A percentile compares a stretch with the other conserved stretches of the same genome.
Conservation (phyloP, 2,797 vertebrate genomes). For the Allobates femoralis region DNA sequence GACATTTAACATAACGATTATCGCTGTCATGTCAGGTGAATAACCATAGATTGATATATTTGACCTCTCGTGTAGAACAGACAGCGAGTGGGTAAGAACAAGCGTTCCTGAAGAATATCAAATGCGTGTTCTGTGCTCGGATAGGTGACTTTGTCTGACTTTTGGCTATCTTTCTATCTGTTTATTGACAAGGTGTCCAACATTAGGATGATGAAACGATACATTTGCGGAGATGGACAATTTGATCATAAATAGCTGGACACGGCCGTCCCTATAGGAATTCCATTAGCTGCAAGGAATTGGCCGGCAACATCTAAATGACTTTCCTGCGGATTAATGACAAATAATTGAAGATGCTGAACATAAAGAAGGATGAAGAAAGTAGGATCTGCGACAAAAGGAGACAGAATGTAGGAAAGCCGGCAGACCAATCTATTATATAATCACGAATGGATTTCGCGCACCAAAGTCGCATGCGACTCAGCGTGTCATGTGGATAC, state of each 20-base stretch:
- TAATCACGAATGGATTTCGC: no score
- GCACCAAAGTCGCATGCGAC: no score
- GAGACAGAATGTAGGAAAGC: neutral
- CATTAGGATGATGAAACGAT: slow-evolving; percentile 52
- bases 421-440: no score
- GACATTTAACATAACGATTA: slow-evolving; percentile 16
- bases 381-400: neutral
- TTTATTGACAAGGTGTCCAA: slow-evolving; percentile 48
- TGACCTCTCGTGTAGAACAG: slow-evolving; percentile 46
- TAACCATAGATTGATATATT: slow-evolving; percentile 32
- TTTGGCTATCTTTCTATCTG: slow-evolving; percentile 40
- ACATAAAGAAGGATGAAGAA: neutral
- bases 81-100: neutral
- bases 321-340: slow-evolving; percentile 34
- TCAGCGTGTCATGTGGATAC: no score
- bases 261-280: slow-evolving; percentile 20
- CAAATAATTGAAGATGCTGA: neutral
- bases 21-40: slow-evolving; percentile 17
- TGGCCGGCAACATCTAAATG: neutral
- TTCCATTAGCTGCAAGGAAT: slow-evolving; percentile 25
- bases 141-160: slow-evolving; percentile 43
- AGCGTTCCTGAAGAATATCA: neutral
- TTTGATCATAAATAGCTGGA: slow-evolving; percentile 40
- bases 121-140: neutral
- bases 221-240: slow-evolving; percentile 35